Evolutionary conservation across 2,797 vertebrate genomes (phyloP).

Genomic region (Yasuhikotakia modesta): DNA sequence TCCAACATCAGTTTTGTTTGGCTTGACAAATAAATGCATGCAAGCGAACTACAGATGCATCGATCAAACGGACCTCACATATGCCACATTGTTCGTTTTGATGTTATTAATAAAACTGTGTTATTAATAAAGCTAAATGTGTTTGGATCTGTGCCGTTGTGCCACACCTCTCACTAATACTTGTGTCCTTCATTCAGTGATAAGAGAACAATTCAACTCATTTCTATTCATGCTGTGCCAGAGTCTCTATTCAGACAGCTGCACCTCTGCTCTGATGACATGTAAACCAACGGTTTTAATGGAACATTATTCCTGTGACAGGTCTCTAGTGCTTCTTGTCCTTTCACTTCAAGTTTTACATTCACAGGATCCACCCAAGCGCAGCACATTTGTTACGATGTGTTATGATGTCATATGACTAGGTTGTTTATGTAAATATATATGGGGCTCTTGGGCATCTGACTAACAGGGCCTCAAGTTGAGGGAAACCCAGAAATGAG

Average conservation of each 20-base stretch:
- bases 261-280: neutral
- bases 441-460: too few relatives aligned
- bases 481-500: too few relatives aligned
- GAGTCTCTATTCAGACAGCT: slow-evolving; percentile 13
- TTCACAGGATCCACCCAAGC: slow-evolving; percentile 20
- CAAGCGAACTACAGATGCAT: neutral
- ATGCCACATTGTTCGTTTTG: neutral
- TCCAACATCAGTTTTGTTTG: too few relatives aligned
- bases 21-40: too few relatives aligned
- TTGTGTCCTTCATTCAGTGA: slow-evolving; percentile 7
- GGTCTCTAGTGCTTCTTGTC: slow-evolving; percentile 2
- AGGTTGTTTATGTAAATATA: slow-evolving; percentile 15
- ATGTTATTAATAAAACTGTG: slow-evolving; percentile 55
- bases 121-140: slow-evolving; percentile 66
- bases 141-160: slow-evolving; percentile 47
- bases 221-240: slow-evolving; percentile 6
- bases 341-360: slow-evolving; percentile 7
- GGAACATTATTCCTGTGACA: neutral
- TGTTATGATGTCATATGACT: slow-evolving; percentile 23
- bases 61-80: neutral
- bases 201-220: slow-evolving; percentile 27
- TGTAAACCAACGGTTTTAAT: neutral
- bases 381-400: slow-evolving; percentile 16
- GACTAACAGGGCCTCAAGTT: too few relatives aligned
- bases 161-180: slow-evolving; percentile 39